Base-by-base conservation (phyloP, 2,888 invertebrate genomes). In the Cephalotes varians region DNA sequence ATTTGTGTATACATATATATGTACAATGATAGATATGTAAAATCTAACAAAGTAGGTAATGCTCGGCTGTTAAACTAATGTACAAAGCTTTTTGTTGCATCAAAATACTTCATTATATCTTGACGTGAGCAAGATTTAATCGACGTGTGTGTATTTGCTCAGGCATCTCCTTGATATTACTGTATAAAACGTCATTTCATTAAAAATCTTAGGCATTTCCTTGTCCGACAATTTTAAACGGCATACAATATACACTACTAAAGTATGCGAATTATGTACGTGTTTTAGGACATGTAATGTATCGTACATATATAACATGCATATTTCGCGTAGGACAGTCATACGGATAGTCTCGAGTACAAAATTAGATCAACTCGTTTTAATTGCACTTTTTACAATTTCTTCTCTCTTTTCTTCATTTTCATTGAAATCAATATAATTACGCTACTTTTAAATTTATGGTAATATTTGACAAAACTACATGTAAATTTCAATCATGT, bases 11-110 rank as follows among this genome's bases (percentile, higher is more conserved):
- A 62, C 80, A 58, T 76, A 71, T 85, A 65, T 91, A 94, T 94
- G 72, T 94, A 94, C 93, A 94, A 90, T 92, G 92, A 37, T 90
- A 91, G 91, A 92, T 91, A 92, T 91, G 89, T 88, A 91, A 91
- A 92, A 91, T 87, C 87, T 90, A 91, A 85, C 88, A 90, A 89
- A 90, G 88, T 91, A 87, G 82, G 12, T 49, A 31, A 80, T 76
- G 76, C 72, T 87, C 77, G 79, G 31, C 82, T 87, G 85, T 58
- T 77, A 60, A 80, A 87, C 83, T 85, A 87, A 83, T 90, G 58
- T 58, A 60, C 72, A 86, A 87, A 74, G 62, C 47, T 62, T 85
- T 25, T 80, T 81, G 81, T 37, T 65, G 77, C 84, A 84, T 51
- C 89, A 86, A 87, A 86, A 87, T 86, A 88, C 76, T 83, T 84